A percentile compares a stretch with the other conserved stretches of the same genome.
Evolutionary conservation across 2,113 vertebrate genomes (phyloP).

Genomic region (Charina bottae): DNA sequence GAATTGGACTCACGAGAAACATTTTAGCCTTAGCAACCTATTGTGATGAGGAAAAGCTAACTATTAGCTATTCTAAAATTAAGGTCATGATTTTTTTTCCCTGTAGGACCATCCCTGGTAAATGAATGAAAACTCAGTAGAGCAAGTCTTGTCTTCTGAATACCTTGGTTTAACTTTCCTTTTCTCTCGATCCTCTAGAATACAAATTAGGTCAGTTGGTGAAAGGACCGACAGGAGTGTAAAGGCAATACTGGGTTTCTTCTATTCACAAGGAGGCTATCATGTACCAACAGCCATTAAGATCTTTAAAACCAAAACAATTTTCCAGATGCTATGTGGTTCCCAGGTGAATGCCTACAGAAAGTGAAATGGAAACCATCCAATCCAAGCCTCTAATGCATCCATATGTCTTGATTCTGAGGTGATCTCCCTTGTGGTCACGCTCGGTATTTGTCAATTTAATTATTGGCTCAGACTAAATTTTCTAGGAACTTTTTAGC

Average conservation of each 20-base stretch:
- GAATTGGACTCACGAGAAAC: neutral
- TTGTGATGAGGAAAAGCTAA: neutral
- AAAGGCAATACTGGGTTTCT: neutral
- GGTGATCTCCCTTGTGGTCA: neutral
- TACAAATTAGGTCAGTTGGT: neutral
- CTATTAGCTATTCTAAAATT: neutral
- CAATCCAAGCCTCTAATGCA: neutral
- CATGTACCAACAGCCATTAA: neutral
- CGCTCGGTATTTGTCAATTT: neutral
- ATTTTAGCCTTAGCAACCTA: neutral
- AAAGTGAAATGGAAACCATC: neutral
- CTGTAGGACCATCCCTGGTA: neutral
- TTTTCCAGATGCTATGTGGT: neutral
- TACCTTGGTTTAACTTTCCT: neutral
- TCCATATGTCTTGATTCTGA: neutral
- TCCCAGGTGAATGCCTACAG: neutral
- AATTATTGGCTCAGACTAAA: neutral
- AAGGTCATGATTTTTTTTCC: neutral
- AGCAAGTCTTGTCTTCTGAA: neutral
- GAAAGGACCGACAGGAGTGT: neutral
- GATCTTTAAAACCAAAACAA: neutral
- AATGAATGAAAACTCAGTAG: neutral
- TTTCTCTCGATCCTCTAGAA: neutral
- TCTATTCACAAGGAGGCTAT: neutral
- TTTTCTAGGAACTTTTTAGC: neutral